Evolutionary conservation across 2,797 vertebrate species (phyloP).

Genomic region (Gephyroberyx darwinii): DNA sequence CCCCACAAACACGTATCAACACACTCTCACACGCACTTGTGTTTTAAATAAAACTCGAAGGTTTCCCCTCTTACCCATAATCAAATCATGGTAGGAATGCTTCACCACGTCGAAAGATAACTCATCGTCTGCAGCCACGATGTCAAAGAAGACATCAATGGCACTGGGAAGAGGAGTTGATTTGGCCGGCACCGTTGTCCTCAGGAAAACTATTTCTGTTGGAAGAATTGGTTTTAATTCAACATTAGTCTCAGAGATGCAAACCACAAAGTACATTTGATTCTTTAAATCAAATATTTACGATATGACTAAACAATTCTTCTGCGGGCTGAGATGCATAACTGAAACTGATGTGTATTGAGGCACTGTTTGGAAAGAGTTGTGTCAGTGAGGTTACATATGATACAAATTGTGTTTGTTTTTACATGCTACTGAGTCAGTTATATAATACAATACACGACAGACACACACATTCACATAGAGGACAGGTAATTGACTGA

Average conservation of each 20-base stretch:
- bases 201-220: slow-evolving; percentile 89
- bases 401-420: slow-evolving; percentile 21
- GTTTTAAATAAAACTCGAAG: not conserved
- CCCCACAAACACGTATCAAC: not conserved
- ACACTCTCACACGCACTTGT: not conserved
- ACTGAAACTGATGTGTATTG: slow-evolving; percentile 18
- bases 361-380: slow-evolving; percentile 31
- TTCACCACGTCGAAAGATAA: slow-evolving; percentile 63
- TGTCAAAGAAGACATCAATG: slow-evolving; percentile 86
- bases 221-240: slow-evolving; percentile 40
- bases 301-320: slow-evolving; percentile 34
- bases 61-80: slow-evolving; percentile 64
- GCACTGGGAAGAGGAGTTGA: slow-evolving; percentile 42
- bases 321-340: slow-evolving; percentile 16
- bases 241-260: not conserved
- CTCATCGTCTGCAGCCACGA: slow-evolving; percentile 63
- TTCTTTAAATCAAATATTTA: slow-evolving; percentile 25
- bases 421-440: slow-evolving; percentile 16
- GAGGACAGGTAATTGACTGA: not conserved
- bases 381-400: slow-evolving; percentile 35
- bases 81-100: slow-evolving; percentile 45
- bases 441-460: slow-evolving; percentile 11
- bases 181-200: slow-evolving; percentile 74
- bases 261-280: slow-evolving; percentile 22
- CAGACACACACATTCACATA: not conserved